Evolutionary conservation across 2,113 vertebrate species (phyloP), one percentile per base, ranked within the genome.

Genomic region (Halichoerus grypus): DNA sequence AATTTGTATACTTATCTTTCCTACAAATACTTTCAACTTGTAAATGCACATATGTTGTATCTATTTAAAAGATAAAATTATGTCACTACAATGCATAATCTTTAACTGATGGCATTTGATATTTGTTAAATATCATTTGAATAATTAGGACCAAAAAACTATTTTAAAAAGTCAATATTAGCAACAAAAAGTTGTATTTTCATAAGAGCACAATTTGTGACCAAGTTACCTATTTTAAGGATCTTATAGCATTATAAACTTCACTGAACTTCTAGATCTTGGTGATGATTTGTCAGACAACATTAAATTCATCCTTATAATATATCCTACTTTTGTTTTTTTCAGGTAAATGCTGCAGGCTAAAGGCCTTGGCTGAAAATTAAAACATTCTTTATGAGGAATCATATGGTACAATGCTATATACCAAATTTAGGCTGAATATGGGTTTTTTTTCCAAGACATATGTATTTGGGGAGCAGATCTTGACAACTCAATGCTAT

Each of bases 21-120:
- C 19, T 71, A 92, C 39, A 94, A 87, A n/a, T 18, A 65, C 14
- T 87, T 3, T 84, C 16, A 94, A 36, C 2, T 65, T 89, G 1
- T 93, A 89, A 53, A 80, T 55, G 1, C 6, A n/a, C 4, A 6
- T 42, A 19, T 81, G 19, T 39, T 72, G 9, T 8, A 28, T 55
- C 2, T 95, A 49, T 63, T 90, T 67, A 77, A 90, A 97, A 94
- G 33, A 61, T 76, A 79, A 61, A 95, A 18, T 46, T 51, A 69
- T 42, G 5, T 65, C 74, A 31, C 13, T 89, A 26, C 2, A 77
- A 33, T 86, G 4, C 19, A 19, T 53, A 59, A 11, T 55, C 13
- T 77, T 95, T 86, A 65, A 93, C 24, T 95, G 39, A 69, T 10
- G 72, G 3, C 77, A 63, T 87, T 81, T 93, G 10, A 36, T 13